Percentiles rank a stretch among this genome's conserved stretches.
These are phyloP conservation scores for Sitobion miscanthi DNA, from an alignment of 1,140 invertebrate species.

Conservation along the genomic window DNA sequence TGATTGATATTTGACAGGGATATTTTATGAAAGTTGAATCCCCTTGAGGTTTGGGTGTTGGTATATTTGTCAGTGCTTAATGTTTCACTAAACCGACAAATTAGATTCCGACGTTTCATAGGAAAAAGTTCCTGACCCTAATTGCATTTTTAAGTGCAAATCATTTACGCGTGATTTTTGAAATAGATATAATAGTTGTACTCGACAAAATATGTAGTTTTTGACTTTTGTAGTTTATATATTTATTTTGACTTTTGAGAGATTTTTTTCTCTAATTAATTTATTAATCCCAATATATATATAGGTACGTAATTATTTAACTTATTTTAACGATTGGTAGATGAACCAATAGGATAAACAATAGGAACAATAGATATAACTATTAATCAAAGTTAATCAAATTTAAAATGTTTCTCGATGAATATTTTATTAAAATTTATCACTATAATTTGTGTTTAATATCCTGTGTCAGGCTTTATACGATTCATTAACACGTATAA, in stretches of 20 bases:
- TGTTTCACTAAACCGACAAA: not conserved
- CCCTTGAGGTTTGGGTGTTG: not conserved
- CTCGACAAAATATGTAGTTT: not conserved
- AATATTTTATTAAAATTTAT: not conserved
- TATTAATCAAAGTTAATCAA: not conserved
- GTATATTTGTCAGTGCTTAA: not conserved
- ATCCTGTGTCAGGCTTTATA: not conserved
- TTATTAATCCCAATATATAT: no score
- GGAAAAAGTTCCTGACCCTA: not conserved
- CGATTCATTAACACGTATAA: not conserved
- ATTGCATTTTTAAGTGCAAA: not conserved
- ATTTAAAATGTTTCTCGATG: not conserved
- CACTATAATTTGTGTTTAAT: not conserved
- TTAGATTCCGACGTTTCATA: conserved; percentile 18
- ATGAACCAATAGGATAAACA: not conserved
- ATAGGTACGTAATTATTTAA: not conserved
- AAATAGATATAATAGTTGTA: not conserved
- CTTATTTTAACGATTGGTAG: not conserved
- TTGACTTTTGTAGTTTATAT: not conserved
- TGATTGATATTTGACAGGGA: not conserved
- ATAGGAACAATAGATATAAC: not conserved
- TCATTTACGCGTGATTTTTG: not conserved
- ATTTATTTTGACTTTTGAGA: not conserved
- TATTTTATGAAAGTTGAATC: conserved; percentile 6
- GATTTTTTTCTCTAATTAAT: not conserved